A percentile compares a stretch with the other conserved stretches of the same genome.
These are phyloP conservation scores for Peromyscus attwateri DNA, from an alignment of 2,797 vertebrate genomes.

Conservation along the genomic window DNA sequence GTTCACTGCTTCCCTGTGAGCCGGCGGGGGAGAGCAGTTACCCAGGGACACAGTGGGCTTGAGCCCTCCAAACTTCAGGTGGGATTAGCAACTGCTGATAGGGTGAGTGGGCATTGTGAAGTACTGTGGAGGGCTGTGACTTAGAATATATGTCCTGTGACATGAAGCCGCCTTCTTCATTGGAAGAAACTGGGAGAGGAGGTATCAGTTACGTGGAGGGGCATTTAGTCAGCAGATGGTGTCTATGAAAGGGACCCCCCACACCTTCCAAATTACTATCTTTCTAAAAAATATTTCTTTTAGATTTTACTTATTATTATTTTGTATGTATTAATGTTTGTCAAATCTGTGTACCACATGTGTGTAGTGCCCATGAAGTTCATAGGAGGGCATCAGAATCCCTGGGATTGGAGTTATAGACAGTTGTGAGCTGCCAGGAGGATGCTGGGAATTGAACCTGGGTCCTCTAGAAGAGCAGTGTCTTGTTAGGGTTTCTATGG, in stretches of 20 bases:
- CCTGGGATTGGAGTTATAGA: neutral
- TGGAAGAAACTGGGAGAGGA: neutral
- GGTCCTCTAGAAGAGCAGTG: neutral
- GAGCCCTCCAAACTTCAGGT: neutral
- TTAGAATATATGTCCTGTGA: neutral
- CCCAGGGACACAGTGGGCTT: neutral
- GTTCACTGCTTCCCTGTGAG: neutral
- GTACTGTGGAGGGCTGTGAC: neutral
- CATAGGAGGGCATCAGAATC: neutral
- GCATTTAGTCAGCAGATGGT: neutral
- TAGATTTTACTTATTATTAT: neutral
- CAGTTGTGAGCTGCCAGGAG: neutral
- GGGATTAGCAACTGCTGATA: neutral
- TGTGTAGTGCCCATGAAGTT: neutral
- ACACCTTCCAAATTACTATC: neutral
- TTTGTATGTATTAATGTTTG: neutral
- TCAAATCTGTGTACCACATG: neutral
- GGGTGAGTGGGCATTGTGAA: neutral
- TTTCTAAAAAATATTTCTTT: neutral
- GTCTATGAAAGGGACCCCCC: neutral
- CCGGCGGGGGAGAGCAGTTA: neutral
- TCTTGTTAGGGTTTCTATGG: neutral
- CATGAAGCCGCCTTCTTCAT: neutral
- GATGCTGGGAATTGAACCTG: neutral
- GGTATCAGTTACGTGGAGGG: neutral